phyloP scores from a whole-genome alignment of 2,888 invertebrate genomes.

The Ferdinandea cuprea region DNA sequence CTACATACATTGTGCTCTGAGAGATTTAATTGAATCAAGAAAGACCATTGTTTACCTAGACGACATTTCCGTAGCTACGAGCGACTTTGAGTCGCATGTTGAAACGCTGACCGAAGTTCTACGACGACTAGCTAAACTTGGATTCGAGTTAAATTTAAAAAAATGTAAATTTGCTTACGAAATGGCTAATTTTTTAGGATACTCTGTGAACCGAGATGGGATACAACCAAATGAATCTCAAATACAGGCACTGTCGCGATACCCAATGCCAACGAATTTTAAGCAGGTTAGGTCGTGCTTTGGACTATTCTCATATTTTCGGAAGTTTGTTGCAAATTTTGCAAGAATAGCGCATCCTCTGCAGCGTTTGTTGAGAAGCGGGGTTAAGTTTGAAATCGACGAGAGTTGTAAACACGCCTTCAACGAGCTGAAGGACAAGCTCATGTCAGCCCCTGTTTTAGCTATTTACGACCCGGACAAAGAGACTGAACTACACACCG shows the following conservation, averaged over 20 bases:
- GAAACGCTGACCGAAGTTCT: conserved; percentile 64
- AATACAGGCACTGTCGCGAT: conserved; percentile 4
- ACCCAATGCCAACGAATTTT: conserved; percentile 16
- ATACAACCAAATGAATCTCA: conserved; percentile 19
- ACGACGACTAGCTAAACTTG: conserved; percentile 61
- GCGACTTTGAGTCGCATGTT: conserved; percentile 68
- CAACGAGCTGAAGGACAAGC: conserved; percentile 9
- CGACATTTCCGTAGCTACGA: conserved; percentile 74
- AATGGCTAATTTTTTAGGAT: conserved; percentile 2
- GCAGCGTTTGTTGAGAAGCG: conserved; percentile 14
- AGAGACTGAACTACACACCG: conserved; percentile 38
- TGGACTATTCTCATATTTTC: conserved; percentile 21
- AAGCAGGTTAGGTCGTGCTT: conserved; percentile 38
- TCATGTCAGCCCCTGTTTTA: conserved; percentile 35
- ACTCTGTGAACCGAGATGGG: background rate
- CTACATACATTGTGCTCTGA: conserved; percentile 68
- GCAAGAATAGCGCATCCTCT: conserved; percentile 7
- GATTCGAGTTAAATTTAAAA: conserved; percentile 51
- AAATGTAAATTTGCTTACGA: conserved; percentile 73
- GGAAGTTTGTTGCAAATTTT: conserved; percentile 27
- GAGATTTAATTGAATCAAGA: conserved; percentile 52
- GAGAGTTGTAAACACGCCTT: conserved; percentile 13
- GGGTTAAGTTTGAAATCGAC: conserved; percentile 25
- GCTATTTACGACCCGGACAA: conserved; percentile 37
- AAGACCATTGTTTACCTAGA: conserved; percentile 75